Evolutionary conservation across 92 coral and sea anemone species (phyloP).

Genomic region (Porites lobata): DNA sequence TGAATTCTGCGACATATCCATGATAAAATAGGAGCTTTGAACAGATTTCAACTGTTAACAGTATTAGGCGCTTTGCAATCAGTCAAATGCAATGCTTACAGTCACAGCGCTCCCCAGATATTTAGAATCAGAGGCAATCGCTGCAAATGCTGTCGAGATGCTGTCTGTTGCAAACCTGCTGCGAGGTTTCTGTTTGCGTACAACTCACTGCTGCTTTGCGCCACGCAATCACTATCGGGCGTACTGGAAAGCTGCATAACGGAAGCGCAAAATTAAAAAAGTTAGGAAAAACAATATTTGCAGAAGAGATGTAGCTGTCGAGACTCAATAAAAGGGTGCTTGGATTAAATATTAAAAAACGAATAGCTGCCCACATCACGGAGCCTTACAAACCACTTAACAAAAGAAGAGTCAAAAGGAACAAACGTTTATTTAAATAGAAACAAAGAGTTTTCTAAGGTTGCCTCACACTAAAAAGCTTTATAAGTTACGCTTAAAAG

Average conservation of each 20-base stretch:
- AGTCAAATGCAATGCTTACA: slow-evolving; percentile 50
- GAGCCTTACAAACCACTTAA: background rate
- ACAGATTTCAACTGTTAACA: slow-evolving; percentile 3
- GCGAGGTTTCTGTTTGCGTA: slow-evolving; percentile 72
- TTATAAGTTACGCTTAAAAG: background rate
- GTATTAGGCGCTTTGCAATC: slow-evolving; percentile 64
- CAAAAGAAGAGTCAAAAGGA: background rate
- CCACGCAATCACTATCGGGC: slow-evolving; percentile 77
- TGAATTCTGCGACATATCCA: slow-evolving; percentile 39
- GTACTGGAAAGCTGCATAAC: slow-evolving; percentile 88
- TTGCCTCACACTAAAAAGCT: background rate
- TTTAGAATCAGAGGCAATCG: slow-evolving; percentile 45
- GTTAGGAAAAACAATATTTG: slow-evolving; percentile 61
- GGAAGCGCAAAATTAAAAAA: slow-evolving; percentile 82
- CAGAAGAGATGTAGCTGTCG: background rate
- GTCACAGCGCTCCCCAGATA: slow-evolving; percentile 70
- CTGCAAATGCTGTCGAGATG: slow-evolving; percentile 54
- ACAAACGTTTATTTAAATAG: background rate
- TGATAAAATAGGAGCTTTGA: background rate
- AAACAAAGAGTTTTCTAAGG: background rate
- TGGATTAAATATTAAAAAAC: background rate
- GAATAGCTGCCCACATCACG: background rate
- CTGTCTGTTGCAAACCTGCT: slow-evolving; percentile 75
- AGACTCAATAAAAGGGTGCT: background rate
- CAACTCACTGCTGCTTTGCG: slow-evolving; percentile 85